Base-by-base conservation (phyloP, 2,113 vertebrate genomes). In the Glareola pratincola region DNA sequence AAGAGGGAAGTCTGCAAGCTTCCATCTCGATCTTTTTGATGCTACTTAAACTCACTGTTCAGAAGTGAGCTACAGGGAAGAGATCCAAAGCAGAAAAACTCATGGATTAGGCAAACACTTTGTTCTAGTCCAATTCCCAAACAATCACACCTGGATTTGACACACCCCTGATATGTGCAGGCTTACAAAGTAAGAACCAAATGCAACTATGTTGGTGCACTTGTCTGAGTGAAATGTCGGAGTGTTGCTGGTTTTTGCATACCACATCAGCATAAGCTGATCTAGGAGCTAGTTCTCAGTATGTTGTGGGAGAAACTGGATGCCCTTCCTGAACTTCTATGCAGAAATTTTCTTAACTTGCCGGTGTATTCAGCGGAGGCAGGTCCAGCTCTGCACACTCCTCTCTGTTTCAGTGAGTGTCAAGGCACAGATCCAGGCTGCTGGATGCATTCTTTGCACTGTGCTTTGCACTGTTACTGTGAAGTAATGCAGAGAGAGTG, bases 1-100 rank as follows among this genome's bases (percentile, higher is more conserved):
- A 98, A 98, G 98, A 90, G 5, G 21, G 50, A 76, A 89, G 41
- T 18, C 59, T 74, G 78, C 32, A 27, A 43, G 41, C 27, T 92
- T 54, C 54, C 24, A 54, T 53, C 43, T 94, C 5, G 0, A 7
- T 85, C 34, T 53, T 94, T 68, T 36, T 80, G 36, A n/a, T 78
- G 27, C 34, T 78, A 12, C 18, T 62, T 22, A 85, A 17, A 64
- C 43, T 64, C 43, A 14, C 29, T 76, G 43, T 80, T 92, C n/a
- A 36, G 43, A 85, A 91, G 6, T 64, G 16, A 90, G 39, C 69
- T 66, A 32, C 48, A 24, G 51, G 37, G 24, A 57, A 48, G 1
- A 3, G 21, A 60, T 82, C 47, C 72, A 69, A 51, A 94, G 34
- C 59, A 92, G 56, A 90, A 54, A 74, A 74, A 51, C 23, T 88